Evolutionary conservation across 2,113 vertebrate species (phyloP).

Genomic region (Oenanthe oenanthe): DNA sequence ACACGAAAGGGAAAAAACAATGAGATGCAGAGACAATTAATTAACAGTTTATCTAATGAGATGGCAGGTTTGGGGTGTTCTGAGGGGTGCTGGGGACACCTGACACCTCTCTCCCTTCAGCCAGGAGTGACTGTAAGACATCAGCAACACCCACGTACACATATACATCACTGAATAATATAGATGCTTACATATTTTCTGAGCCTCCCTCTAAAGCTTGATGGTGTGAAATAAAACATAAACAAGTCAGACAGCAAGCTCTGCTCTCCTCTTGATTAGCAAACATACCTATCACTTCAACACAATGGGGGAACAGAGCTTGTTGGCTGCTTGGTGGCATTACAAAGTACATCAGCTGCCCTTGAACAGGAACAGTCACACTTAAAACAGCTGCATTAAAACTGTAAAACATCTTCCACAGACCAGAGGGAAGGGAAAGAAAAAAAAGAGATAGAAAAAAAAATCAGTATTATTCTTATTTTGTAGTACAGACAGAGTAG

Average conservation of each 20-base stretch:
- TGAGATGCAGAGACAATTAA: not conserved
- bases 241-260: slow-evolving; percentile 68
- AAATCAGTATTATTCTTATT: slow-evolving; percentile 39
- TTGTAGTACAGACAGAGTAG: slow-evolving; percentile 29
- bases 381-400: slow-evolving; percentile 56
- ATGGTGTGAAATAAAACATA: slow-evolving; percentile 66
- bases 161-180: slow-evolving; percentile 29
- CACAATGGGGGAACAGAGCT: slow-evolving; percentile 59
- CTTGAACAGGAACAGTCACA: slow-evolving; percentile 47
- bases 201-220: slow-evolving; percentile 57
- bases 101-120: not conserved
- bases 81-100: not conserved
- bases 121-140: not conserved
- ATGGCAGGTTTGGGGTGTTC: not conserved
- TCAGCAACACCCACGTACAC: not conserved
- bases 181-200: slow-evolving; percentile 45
- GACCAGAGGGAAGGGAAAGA: not conserved
- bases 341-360: slow-evolving; percentile 64
- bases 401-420: slow-evolving; percentile 54
- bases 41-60: not conserved
- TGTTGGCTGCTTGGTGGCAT: slow-evolving; percentile 43
- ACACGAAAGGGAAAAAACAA: accelerated
- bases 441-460: not conserved
- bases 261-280: slow-evolving; percentile 69
- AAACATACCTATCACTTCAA: slow-evolving; percentile 67